phyloP scores from a whole-genome alignment of 2,888 invertebrate species.

The Drosophila setosimentum region DNA sequence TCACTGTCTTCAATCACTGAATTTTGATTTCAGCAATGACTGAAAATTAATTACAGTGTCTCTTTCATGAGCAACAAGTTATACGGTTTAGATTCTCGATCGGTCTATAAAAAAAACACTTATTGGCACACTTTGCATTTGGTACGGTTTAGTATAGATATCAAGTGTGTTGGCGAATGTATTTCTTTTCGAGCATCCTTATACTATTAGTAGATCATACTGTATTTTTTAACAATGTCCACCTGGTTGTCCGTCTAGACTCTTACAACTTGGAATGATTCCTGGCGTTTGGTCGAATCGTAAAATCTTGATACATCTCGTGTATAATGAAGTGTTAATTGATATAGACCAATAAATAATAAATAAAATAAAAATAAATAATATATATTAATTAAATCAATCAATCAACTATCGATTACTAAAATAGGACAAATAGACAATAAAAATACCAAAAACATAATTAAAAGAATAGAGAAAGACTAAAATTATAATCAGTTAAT shows the following conservation, averaged over 20 bases:
- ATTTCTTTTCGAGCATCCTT: background rate
- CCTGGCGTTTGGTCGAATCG: background rate
- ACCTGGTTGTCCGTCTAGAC: background rate
- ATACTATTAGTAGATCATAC: background rate
- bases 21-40: background rate
- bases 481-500: background rate
- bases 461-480: background rate
- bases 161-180: background rate
- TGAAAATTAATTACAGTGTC: background rate
- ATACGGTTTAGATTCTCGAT: background rate
- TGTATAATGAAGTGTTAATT: background rate
- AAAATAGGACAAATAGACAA: background rate
- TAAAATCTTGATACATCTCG: background rate
- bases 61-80: no score
- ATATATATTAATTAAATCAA: background rate
- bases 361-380: no score
- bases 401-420: background rate
- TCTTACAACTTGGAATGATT: background rate
- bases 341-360: background rate
- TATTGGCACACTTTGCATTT: background rate
- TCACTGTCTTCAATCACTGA: background rate
- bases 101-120: background rate
- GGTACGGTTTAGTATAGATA: background rate
- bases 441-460: background rate
- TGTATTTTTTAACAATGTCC: background rate